Evolutionary conservation across 2,888 invertebrate species (phyloP), one percentile per base, ranked within the genome.

Genomic region (Seira musarum): DNA sequence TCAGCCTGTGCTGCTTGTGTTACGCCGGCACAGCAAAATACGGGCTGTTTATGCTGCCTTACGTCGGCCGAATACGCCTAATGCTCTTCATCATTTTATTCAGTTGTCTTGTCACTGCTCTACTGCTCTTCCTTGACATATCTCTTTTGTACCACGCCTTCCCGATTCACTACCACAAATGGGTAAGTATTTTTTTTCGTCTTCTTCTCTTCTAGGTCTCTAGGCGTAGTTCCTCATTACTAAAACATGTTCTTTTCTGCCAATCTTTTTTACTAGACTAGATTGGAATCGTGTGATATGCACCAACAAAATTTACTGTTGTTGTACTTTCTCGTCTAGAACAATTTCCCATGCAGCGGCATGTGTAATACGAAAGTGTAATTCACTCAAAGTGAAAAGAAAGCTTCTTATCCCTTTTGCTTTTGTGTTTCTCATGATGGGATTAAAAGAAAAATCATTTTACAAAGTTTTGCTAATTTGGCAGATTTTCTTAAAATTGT

Each of bases 11-110:
- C 88, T 93, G 93, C 88, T 90, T 94, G 87, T 93, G 93, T 89
- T 93, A 93, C 87, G 93, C 94, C 84, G 94, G 94, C 86, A 93
- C 93, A 84, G 92, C 93, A 57, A 82, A 82, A 76, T 92, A 93
- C 87, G 93, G 93, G 88, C 91, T 94, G 85, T 93, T 94, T 89
- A 92, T 94, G 92, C 91, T 94, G 90, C 94, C 94, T 88, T 91
- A 93, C 88, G 92, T 93, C 86, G 93, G 93, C 88, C 92, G 93
- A 88, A 91, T 94, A 88, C 92, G 94, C 88, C 91, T 94, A 88
- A 93, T 94, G 93, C 91, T 94, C 91, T 94, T 94, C 89, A 93
- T 94, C 88, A 92, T 93, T 87, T 91, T 94, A 88, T 92, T 94
- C 90, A 93, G 93, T 89, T 90, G 94, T 88, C 91, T 94, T 87